Conservation (phyloP, 2,113 vertebrate species). For the Tonatia bakeri region DNA sequence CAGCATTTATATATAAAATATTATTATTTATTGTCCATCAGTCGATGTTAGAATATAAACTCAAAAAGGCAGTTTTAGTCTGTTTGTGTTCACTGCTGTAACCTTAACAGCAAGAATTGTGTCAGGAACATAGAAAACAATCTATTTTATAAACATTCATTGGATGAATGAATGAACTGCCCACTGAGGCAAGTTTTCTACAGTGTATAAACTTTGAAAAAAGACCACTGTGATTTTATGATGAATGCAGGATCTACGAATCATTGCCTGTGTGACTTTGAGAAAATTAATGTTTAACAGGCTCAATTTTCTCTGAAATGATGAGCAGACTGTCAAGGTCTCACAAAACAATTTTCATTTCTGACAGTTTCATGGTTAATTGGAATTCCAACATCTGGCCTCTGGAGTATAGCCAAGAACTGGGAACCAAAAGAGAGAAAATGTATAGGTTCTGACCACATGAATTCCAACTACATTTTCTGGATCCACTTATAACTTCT, state of each 20-base stretch:
- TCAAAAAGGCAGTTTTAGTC: background rate
- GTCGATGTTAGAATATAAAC: background rate
- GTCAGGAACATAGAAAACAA: background rate
- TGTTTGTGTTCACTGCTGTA: background rate
- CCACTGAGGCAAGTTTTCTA: background rate
- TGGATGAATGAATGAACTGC: background rate
- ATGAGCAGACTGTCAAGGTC: background rate
- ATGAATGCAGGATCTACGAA: background rate
- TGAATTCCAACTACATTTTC: background rate
- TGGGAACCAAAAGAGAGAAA: background rate
- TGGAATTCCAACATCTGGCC: background rate
- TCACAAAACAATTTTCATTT: background rate
- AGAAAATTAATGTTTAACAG: background rate
- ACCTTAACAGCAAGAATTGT: background rate
- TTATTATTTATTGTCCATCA: background rate
- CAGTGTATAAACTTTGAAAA: background rate
- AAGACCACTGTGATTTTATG: background rate
- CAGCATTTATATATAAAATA: background rate
- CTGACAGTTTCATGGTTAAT: background rate
- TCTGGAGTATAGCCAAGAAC: background rate
- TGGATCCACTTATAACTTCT: background rate
- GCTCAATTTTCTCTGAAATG: background rate
- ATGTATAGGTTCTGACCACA: background rate
- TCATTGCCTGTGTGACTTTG: background rate
- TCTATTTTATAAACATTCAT: background rate